Evolutionary conservation across 1,140 invertebrate genomes (phyloP).

Genomic region (Eurosta solidaginis): DNA sequence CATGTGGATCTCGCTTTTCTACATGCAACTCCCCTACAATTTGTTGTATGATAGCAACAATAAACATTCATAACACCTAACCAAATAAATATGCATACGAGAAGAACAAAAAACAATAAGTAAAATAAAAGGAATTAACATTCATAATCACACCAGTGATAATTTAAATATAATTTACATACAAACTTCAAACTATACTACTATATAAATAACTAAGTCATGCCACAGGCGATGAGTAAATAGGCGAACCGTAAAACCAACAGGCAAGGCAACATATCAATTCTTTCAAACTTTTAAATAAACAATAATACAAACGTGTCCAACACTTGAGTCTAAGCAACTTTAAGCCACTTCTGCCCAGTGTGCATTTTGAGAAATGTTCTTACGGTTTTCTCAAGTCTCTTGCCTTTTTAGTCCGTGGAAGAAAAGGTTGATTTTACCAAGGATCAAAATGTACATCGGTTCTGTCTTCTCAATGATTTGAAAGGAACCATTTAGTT

Average conservation of each 20-base stretch:
- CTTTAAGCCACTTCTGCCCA: not conserved
- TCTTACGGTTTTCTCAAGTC: too few species aligned
- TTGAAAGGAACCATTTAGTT: too few species aligned
- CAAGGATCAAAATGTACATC: too few species aligned
- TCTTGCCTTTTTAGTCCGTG: too few species aligned
- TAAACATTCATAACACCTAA: not conserved
- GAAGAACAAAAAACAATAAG: not conserved
- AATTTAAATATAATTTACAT: slow-evolving; percentile 24
- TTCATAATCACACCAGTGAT: slow-evolving; percentile 20
- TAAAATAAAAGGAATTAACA: not conserved
- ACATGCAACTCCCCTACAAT: not conserved
- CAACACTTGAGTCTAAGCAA: slow-evolving; percentile 18
- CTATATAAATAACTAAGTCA: not conserved
- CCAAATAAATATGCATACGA: not conserved
- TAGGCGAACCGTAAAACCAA: not conserved
- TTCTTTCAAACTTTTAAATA: not conserved
- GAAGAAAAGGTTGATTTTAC: too few species aligned
- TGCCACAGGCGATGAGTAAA: not conserved
- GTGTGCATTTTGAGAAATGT: too few species aligned
- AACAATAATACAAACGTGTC: slow-evolving; percentile 5
- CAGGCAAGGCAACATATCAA: not conserved
- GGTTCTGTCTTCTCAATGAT: too few species aligned
- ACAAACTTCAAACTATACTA: not conserved
- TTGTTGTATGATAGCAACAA: not conserved
- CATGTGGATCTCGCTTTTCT: not conserved